Evolutionary conservation across 2,113 vertebrate species (phyloP), one percentile per base, ranked within the genome.

Genomic region (Pheucticus melanocephalus): DNA sequence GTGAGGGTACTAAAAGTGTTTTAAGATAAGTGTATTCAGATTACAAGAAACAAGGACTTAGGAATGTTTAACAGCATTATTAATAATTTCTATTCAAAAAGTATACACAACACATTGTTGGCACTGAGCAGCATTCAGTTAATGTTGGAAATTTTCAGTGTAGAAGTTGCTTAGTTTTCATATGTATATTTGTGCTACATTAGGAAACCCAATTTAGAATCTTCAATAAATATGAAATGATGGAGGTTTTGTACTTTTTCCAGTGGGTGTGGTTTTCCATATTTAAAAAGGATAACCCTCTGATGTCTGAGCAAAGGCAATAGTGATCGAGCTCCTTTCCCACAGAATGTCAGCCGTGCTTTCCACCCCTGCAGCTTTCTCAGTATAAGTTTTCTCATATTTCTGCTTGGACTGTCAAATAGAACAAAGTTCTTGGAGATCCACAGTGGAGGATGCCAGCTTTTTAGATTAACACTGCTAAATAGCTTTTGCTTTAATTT

Each of bases 111-210:
- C 10, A 45, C 15, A 7, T 48, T 82, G 37, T 44, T 56, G 27
- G 25, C 37, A 45, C 2, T 42, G 37, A 76, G 12, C 10, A 2
- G 12, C 31, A 24, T 50, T 78, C 0, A 0, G 8, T 56, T 70
- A 47, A 42, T 18, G 6, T 72, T 59, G 42, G 63, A 69, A 53
- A n/a, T 50, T 25, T 50, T 88, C 61, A 40, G 6, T 72, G 40
- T 30, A 33, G 25, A 86, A 53, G 35, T 60, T 64, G 14, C 48
- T 71, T 73, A 20, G 8, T 82, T 83, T 15, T 53, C 76, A 1
- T 8, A 20, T 18, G 11, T 65, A 11, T 82, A 21, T 72, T 89
- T 48, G 27, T 65, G 35, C 37, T 82, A 12, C 8, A 5, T 71
- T 33, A 78, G 53, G 16, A 60, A 95, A 56, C 28, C 22, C 17